Percentiles rank a stretch among this genome's conserved stretches.
Conservation (phyloP, 2,888 invertebrate species). For the Aporophyla nigra region DNA sequence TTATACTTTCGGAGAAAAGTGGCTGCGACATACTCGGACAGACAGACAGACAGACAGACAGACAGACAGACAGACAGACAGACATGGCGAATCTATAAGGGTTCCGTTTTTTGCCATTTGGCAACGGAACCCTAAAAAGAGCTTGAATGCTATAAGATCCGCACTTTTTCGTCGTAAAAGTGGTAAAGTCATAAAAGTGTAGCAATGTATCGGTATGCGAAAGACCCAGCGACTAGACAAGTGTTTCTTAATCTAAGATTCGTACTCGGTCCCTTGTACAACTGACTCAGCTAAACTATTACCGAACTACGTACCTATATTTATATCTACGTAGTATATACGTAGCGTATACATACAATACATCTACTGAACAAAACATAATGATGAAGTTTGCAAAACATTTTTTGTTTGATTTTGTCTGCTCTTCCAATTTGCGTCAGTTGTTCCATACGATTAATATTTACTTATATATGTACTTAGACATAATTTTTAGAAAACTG, state of each 20-base stretch:
- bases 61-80: too few relatives aligned
- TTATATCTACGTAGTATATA: background rate
- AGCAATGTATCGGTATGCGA: slow-evolving; percentile 59
- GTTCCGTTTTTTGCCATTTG: too few relatives aligned
- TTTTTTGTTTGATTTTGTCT: slow-evolving; percentile 16
- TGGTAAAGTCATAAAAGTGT: slow-evolving; percentile 37
- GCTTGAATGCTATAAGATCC: background rate
- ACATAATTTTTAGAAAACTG: background rate
- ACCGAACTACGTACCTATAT: background rate
- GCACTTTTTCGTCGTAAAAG: slow-evolving; percentile 2
- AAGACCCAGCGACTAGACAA: slow-evolving; percentile 47
- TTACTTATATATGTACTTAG: background rate
- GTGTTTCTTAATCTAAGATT: slow-evolving; percentile 55
- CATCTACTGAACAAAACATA: background rate
- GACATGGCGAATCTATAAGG: too few relatives aligned
- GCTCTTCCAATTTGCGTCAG: background rate
- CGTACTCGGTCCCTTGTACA: slow-evolving; percentile 42
- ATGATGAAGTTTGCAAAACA: slow-evolving; percentile 20
- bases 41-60: too few relatives aligned
- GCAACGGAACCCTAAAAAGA: too few relatives aligned
- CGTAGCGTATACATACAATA: background rate
- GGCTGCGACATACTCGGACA: too few relatives aligned
- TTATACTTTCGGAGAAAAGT: too few relatives aligned
- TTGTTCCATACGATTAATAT: too few relatives aligned
- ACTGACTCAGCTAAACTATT: slow-evolving; percentile 22